Evolutionary conservation across 2,797 vertebrate species (phyloP).

Genomic region (Pseudochirops cupreus): DNA sequence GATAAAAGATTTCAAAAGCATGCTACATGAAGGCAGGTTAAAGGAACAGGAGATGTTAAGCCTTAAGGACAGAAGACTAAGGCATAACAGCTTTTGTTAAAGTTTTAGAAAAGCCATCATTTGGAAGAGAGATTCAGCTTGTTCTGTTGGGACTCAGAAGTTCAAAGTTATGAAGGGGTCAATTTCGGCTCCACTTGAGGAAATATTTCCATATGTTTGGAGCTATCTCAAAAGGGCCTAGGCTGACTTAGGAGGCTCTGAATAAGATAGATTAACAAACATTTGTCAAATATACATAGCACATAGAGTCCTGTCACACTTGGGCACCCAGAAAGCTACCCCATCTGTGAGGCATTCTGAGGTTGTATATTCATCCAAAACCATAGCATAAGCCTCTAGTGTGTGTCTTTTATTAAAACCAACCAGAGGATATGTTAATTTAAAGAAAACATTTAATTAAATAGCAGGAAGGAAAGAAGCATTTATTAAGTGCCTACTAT

Average conservation of each 20-base stretch:
- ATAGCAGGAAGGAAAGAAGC: neutral
- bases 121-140: neutral
- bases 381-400: neutral
- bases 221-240: neutral
- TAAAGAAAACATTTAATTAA: neutral
- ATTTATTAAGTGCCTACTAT: neutral
- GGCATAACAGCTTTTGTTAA: neutral
- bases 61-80: neutral
- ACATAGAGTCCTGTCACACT: neutral
- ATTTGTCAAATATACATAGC: neutral
- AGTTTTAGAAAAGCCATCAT: neutral
- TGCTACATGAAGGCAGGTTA: neutral
- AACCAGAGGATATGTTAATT: neutral
- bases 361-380: neutral
- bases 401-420: neutral
- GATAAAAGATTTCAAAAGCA: neutral
- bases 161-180: neutral
- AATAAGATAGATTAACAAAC: neutral
- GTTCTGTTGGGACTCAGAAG: neutral
- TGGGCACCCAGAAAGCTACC: neutral
- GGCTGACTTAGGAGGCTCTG: neutral
- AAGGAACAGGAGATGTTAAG: neutral
- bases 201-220: neutral
- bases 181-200: neutral
- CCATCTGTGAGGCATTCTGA: neutral